Evolutionary conservation across 2,888 invertebrate genomes (phyloP).

Genomic region (Ornithoptera priamus): DNA sequence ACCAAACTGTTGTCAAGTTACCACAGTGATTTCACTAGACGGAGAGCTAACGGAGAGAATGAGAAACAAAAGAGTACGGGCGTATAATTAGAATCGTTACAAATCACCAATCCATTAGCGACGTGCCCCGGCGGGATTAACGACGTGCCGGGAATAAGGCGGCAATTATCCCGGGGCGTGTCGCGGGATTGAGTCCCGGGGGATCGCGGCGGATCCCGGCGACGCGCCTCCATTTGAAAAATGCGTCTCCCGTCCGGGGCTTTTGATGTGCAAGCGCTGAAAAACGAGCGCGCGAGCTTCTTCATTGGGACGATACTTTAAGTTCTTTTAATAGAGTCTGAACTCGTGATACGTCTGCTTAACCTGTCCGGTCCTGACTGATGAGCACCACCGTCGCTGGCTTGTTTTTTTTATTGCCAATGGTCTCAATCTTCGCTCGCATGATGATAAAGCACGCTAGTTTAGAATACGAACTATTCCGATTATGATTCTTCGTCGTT

Average conservation of each 20-base stretch:
- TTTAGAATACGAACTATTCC: too few relatives aligned
- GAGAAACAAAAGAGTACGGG: not conserved
- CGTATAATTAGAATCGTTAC: constrained; percentile 53
- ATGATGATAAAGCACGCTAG: too few relatives aligned
- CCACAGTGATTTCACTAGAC: too few relatives aligned
- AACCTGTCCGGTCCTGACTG: too few relatives aligned
- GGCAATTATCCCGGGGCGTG: constrained; percentile 57
- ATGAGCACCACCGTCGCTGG: too few relatives aligned
- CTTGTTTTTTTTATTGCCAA: too few relatives aligned
- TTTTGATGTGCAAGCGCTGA: constrained; percentile 40
- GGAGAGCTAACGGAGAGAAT: too few relatives aligned
- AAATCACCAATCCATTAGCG: constrained; percentile 68
- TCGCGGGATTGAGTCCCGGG: constrained; percentile 43
- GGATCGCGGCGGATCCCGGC: constrained; percentile 40
- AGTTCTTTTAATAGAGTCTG: constrained; percentile 2
- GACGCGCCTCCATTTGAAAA: constrained; percentile 38
- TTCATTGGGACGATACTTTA: constrained; percentile 28
- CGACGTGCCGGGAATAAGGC: constrained; percentile 57
- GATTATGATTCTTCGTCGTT: too few relatives aligned
- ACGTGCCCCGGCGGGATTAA: constrained; percentile 57
- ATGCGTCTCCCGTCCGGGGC: constrained; percentile 34
- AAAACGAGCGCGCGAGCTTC: constrained; percentile 39
- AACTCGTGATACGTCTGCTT: too few relatives aligned
- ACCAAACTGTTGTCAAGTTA: too few relatives aligned
- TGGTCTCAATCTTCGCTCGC: too few relatives aligned